Evolutionary conservation across 2,113 vertebrate species (phyloP).

Genomic region (Colistium nudipinnis): DNA sequence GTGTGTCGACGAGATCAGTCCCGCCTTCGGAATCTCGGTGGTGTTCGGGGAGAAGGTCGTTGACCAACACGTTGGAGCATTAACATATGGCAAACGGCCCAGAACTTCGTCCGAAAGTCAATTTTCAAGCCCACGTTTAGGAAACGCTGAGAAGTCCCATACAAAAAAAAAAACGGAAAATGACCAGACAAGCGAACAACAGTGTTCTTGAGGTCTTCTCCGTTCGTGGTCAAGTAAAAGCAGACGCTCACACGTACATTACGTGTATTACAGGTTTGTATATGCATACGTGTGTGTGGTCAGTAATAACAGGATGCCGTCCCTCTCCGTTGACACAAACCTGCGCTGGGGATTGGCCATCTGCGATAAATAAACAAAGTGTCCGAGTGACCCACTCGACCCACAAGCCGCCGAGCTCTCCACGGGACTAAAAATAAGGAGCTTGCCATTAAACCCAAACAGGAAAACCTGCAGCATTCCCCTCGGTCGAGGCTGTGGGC

Average conservation of each 20-base stretch:
- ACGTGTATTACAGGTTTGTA: slow-evolving; percentile 53
- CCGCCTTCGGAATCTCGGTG: neutral
- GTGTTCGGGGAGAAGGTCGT: neutral
- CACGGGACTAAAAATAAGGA: slow-evolving; percentile 61
- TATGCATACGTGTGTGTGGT: slow-evolving; percentile 54
- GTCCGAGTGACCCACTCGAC: slow-evolving; percentile 45
- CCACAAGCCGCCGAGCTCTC: slow-evolving; percentile 53
- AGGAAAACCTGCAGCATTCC: slow-evolving; percentile 78
- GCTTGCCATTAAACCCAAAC: slow-evolving; percentile 71
- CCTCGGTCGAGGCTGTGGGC: slow-evolving; percentile 29
- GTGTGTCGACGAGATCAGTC: neutral
- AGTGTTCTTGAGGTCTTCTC: neutral
- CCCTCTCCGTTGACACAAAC: slow-evolving; percentile 77
- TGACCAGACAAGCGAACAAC: slow-evolving; percentile 13
- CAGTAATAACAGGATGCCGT: slow-evolving; percentile 81
- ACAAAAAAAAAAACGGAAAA: neutral
- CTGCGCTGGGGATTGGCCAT: slow-evolving; percentile 65
- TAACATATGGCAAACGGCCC: neutral
- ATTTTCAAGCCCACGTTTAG: neutral
- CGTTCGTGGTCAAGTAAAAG: slow-evolving; percentile 12
- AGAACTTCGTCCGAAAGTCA: neutral
- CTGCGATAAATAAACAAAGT: slow-evolving; percentile 78
- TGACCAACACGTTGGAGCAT: neutral
- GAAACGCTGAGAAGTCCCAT: neutral
- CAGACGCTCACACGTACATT: slow-evolving; percentile 32